These are phyloP conservation scores for Aeoliscus strigatus DNA, from an alignment of 2,797 vertebrate genomes.

Conservation along the genomic window DNA sequence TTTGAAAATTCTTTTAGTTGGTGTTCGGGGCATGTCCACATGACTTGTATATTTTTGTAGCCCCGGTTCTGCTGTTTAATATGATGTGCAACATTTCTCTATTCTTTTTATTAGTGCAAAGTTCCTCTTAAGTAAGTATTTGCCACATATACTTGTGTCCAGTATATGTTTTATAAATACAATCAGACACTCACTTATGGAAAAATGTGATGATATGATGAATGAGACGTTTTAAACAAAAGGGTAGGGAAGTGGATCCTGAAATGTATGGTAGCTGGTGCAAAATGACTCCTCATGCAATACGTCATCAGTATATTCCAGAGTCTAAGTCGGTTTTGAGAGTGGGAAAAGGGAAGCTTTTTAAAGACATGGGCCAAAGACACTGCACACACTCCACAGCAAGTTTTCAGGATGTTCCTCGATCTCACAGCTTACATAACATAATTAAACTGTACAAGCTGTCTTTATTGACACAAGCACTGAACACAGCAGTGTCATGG, in stretches of 20 bases:
- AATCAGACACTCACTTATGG: slow-evolving; percentile 22
- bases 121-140: too few relatives aligned
- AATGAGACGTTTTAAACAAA: too few relatives aligned
- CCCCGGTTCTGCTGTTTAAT: too few relatives aligned
- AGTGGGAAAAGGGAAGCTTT: slow-evolving; percentile 25
- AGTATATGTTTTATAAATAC: slow-evolving; percentile 36
- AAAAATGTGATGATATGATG: slow-evolving; percentile 3
- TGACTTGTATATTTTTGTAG: too few relatives aligned
- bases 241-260: too few relatives aligned
- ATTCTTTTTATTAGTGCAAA: too few relatives aligned
- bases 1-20: too few relatives aligned
- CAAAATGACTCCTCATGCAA: slow-evolving; percentile 20
- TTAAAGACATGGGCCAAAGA: slow-evolving; percentile 28
- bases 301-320: slow-evolving; percentile 24
- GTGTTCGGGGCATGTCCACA: too few relatives aligned
- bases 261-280: slow-evolving; percentile 9
- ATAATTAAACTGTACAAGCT: slow-evolving; percentile 76
- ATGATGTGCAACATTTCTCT: too few relatives aligned
- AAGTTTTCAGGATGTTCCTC: slow-evolving; percentile 64
- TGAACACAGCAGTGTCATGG: slow-evolving; percentile 39
- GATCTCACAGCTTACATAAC: slow-evolving; percentile 73
- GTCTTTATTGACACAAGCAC: slow-evolving; percentile 66
- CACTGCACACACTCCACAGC: slow-evolving; percentile 32
- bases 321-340: slow-evolving; percentile 25
- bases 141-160: slow-evolving; percentile 33